These are phyloP conservation scores for Diplosoma virens DNA, from an alignment of 23 tunicate species.

Conservation along the genomic window DNA sequence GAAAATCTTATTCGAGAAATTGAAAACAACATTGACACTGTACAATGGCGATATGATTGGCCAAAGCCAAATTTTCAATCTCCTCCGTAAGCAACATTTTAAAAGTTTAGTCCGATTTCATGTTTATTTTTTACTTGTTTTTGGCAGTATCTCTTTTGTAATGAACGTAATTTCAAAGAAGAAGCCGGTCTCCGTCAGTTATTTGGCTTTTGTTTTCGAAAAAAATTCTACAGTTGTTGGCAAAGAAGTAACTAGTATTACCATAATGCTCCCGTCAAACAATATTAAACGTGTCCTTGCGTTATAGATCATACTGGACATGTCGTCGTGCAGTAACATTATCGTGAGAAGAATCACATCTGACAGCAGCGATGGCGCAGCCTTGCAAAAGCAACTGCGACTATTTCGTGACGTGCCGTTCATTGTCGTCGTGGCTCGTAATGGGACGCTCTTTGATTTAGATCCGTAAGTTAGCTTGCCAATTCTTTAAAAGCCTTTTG, in stretches of 20 bases:
- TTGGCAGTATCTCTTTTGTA: neutral
- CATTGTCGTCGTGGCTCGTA: constrained; percentile 37
- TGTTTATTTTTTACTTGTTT: neutral
- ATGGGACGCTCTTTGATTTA: constrained; percentile 23
- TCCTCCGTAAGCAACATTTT: neutral
- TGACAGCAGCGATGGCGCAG: constrained; percentile 16
- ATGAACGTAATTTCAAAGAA: neutral
- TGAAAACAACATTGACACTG: constrained; percentile 2
- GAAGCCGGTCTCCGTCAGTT: neutral
- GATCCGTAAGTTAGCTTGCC: constrained; percentile 72
- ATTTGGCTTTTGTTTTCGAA: constrained; percentile 46
- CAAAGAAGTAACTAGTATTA: constrained; percentile 24
- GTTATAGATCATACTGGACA: constrained; percentile 71
- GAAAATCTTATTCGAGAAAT: neutral
- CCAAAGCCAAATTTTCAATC: constrained; percentile 34
- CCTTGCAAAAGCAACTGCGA: constrained; percentile 8
- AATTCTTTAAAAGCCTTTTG: neutral
- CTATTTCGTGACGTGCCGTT: constrained; percentile 25
- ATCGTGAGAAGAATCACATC: constrained; percentile 33
- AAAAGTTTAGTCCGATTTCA: neutral
- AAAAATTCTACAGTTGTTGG: constrained; percentile 31
- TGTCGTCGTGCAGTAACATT: constrained; percentile 77
- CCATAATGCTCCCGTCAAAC: neutral
- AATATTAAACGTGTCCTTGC: neutral
- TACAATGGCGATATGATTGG: constrained; percentile 11